Percentiles rank a stretch among this genome's conserved stretches.
Evolutionary conservation across 2,888 invertebrate species (phyloP).

Genomic region (Drosophila birchii): DNA sequence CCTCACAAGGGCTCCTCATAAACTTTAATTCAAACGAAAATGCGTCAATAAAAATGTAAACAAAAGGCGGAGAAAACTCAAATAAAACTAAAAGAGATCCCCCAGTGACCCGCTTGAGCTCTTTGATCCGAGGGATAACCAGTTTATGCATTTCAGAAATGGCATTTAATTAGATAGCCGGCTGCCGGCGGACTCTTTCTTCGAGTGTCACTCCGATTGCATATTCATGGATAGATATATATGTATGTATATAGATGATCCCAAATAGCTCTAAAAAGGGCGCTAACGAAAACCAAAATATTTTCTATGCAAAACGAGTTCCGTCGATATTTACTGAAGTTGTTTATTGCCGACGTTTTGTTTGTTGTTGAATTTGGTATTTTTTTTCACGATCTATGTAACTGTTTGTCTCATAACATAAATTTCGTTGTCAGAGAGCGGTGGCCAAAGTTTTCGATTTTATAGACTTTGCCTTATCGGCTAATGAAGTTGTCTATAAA

Average conservation of each 20-base stretch:
- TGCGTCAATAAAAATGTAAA: conserved; percentile 58
- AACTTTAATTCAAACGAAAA: conserved; percentile 63
- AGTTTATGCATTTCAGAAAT: conserved; percentile 61
- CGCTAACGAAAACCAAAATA: conserved; percentile 56
- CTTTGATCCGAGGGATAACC: conserved; percentile 45
- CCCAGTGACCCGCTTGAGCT: conserved; percentile 29
- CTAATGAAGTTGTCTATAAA: conserved; percentile 76
- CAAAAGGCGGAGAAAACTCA: conserved; percentile 49
- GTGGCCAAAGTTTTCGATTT: conserved; percentile 52
- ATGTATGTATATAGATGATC: conserved; percentile 40
- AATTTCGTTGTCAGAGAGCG: conserved; percentile 32
- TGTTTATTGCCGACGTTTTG: conserved; percentile 1
- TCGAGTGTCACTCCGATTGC: conserved; percentile 45
- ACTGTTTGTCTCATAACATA: conserved; percentile 64
- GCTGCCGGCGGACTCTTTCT: conserved; percentile 38
- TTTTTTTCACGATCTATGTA: conserved; percentile 47
- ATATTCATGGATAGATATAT: conserved; percentile 56
- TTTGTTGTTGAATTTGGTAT: conserved; percentile 28
- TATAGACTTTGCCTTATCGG: conserved; percentile 64
- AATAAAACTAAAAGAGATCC: conserved; percentile 25
- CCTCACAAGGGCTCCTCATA: conserved; percentile 35
- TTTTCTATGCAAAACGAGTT: conserved; percentile 58
- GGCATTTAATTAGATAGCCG: conserved; percentile 71
- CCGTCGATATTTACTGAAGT: conserved; percentile 2
- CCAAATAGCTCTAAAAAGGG: conserved; percentile 55